Evolutionary conservation across 2,888 invertebrate species (phyloP), one percentile per base, ranked within the genome.

Genomic region (Drosophila algonquin): DNA sequence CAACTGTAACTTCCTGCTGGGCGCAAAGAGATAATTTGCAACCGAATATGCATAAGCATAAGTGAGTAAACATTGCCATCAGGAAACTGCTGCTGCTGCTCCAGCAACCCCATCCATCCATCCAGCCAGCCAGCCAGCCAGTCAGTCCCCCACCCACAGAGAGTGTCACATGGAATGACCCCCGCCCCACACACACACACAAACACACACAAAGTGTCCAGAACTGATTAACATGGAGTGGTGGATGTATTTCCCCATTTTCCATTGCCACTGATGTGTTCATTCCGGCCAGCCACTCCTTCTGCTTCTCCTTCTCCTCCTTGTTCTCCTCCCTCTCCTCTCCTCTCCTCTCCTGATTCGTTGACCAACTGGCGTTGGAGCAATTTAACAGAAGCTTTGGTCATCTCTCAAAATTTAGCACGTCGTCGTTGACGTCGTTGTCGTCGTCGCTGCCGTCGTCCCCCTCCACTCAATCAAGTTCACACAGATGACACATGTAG

Each of bases 351-450:
- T 40, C 55, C 12, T 18, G 32, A 45, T 18, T 44, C 65, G 45
- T 35, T 69, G 74, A 63, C 64, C 62, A 61, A 73, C 73, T 72
- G 75, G 72, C 64, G 58, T 74, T 24, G 24, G 58, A 18, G 56
- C 73, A 71, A 76, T 75, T 73, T 76, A 78, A 73, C 80, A 65
- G 63, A 61, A 68, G 69, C 77, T 86, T 82, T 73, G 75, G 73
- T 71, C 89, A 88, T 88, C 89, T 77, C 63, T 80, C 83, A 80
- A 73, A 77, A 71, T 87, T 87, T 81, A 71, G 73, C 67, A 79
- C 53, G 71, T 73, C 53, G 77, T 73, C 52, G 63, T 73, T 75
- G 30, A 2, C 8, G 14, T 14, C 40, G 14, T 40, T 14, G 35
- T 14, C 12, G 35, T 14, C 12, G 35, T 35, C 35, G 35, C 35